Evolutionary conservation across 1,140 invertebrate species (phyloP).

Genomic region (Zaprionus kolodkinae): DNA sequence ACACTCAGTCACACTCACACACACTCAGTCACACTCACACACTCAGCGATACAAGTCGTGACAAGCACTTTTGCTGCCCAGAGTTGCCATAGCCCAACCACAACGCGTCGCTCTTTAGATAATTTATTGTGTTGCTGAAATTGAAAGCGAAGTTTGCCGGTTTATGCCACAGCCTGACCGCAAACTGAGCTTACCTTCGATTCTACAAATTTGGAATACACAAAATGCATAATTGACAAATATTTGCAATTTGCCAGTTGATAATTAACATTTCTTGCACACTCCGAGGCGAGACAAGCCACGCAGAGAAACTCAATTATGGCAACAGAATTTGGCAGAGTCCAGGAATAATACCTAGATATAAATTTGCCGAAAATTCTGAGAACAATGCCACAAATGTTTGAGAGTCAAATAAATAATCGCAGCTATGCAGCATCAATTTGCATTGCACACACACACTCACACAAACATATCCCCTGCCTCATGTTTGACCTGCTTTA

Average conservation of each 20-base stretch:
- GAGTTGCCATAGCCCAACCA: constrained; percentile 22
- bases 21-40: constrained; percentile 32
- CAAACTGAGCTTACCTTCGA: background rate
- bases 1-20: constrained; percentile 6
- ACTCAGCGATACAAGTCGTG: constrained; percentile 27
- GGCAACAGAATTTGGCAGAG: constrained; percentile 2
- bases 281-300: background rate
- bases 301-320: constrained; percentile 24
- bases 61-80: constrained; percentile 36
- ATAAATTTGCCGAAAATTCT: background rate
- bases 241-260: constrained; percentile 31
- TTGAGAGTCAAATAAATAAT: background rate
- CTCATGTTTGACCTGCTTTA: constrained; percentile 35
- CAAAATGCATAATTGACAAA: constrained; percentile 38
- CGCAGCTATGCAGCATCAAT: background rate
- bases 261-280: constrained; percentile 37
- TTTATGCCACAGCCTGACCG: constrained; percentile 11
- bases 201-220: constrained; percentile 18
- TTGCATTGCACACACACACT: constrained; percentile 14
- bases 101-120: constrained; percentile 12
- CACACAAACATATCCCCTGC: background rate
- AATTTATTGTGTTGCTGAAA: constrained; percentile 40
- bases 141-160: background rate
- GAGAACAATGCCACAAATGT: constrained; percentile 6
- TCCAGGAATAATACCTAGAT: too few species aligned